Percentiles rank a stretch among this genome's conserved stretches.
These are phyloP conservation scores for Melipona bicolor DNA, from an alignment of 2,888 invertebrate species.

Conservation along the genomic window DNA sequence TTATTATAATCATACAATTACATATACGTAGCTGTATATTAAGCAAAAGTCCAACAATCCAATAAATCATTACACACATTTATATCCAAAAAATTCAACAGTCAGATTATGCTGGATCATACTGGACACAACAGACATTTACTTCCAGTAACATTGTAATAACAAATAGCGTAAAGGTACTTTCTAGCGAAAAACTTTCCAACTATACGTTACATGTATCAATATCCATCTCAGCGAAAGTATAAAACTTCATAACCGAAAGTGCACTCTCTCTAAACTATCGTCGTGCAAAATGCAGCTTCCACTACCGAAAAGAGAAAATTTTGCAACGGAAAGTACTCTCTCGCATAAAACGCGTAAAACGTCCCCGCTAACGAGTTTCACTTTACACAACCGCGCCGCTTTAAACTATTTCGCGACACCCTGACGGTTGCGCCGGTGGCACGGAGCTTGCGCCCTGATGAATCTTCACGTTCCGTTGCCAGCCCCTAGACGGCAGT, in stretches of 20 bases:
- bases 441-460: conserved; percentile 36
- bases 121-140: not conserved
- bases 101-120: not conserved
- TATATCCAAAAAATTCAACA: no score
- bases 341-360: no score
- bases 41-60: not conserved
- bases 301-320: not conserved
- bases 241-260: not conserved
- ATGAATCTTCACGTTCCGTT: not conserved
- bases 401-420: not conserved
- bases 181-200: not conserved
- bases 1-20: not conserved
- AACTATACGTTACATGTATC: not conserved
- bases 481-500: conserved; percentile 34
- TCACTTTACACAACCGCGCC: not conserved
- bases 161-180: not conserved
- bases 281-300: not conserved
- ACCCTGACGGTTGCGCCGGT: not conserved
- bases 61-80: no score
- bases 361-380: not conserved
- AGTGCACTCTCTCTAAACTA: not conserved
- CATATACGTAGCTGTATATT: not conserved
- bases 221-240: no score
- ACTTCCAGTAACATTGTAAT: not conserved
- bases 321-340: conserved; percentile 1